Percentiles rank a stretch among this genome's conserved stretches.
phyloP scores from a whole-genome alignment of 2,113 vertebrate species.

The Amphilophus citrinellus region DNA sequence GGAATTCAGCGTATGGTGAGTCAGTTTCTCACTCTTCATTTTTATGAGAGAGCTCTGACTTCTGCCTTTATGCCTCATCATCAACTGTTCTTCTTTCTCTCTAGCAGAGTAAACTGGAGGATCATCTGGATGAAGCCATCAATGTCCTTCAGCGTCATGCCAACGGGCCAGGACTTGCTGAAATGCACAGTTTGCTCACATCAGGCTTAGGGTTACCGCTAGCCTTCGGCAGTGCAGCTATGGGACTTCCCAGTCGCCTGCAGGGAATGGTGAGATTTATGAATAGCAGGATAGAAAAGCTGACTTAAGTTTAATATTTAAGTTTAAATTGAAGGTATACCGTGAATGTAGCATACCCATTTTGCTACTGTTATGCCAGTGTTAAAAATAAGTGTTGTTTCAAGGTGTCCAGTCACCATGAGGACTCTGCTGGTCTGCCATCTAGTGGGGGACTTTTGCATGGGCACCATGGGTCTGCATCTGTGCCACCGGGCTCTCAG shows the following conservation, averaged over 20 bases:
- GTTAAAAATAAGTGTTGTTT: constrained; percentile 8
- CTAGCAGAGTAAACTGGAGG: constrained; percentile 92
- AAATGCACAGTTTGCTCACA: constrained; percentile 87
- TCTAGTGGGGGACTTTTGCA: constrained; percentile 85
- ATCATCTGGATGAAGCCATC: constrained; percentile 95
- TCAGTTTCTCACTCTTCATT: not conserved
- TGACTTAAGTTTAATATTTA: not conserved
- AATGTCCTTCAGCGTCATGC: constrained; percentile 93
- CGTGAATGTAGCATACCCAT: not conserved
- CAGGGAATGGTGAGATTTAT: constrained; percentile 82
- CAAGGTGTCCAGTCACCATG: constrained; percentile 83
- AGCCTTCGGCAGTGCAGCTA: constrained; percentile 79
- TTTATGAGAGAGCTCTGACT: not conserved
- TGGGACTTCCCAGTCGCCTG: constrained; percentile 85
- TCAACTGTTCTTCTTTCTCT: not conserved
- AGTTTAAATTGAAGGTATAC: not conserved
- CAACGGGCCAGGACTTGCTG: constrained; percentile 83
- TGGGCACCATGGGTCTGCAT: constrained; percentile 82
- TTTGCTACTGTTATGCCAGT: not conserved
- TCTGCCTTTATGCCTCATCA: not conserved
- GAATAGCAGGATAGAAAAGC: not conserved
- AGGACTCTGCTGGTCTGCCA: constrained; percentile 84
- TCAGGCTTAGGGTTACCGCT: constrained; percentile 81
- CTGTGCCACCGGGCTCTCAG: constrained; percentile 84
- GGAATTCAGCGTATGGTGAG: constrained; percentile 89